Base-by-base conservation (phyloP, 2,113 vertebrate species). In the Danionella cerebrum region DNA sequence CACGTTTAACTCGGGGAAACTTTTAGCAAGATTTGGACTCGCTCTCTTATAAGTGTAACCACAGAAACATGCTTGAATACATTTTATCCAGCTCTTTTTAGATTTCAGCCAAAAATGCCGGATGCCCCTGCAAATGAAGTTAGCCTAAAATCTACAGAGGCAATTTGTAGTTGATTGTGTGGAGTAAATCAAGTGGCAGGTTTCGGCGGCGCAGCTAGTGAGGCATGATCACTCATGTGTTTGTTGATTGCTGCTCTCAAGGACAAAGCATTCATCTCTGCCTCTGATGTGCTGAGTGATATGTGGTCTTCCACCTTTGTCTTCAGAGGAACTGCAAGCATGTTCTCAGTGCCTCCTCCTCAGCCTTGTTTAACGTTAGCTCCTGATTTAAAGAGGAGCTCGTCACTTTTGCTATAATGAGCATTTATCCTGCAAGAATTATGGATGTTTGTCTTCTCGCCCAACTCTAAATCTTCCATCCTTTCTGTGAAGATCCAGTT, bases 231-330 rank as follows among this genome's bases (percentile, higher is more conserved):
- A 36, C 25, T 45, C 21, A 42, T 31, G 45, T 51, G 45, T 25
- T 52, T 76, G 51, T 64, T 71, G 44, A 65, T 68, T 65, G 58
- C 35, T 35, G 54, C 57, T 71, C 65, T 69, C 45, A 76, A 72
- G 58, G 45, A 65, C 59, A 53, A 45, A 62, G 19, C 29, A 69
- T 50, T 72, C 24, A 36, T 72, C 60, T 60, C 29, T 24, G 52
- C 10, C 50, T 59, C 11, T 21, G 33, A 21, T 13, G 45, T 65
- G 51, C 59, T 65, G 52, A 51, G 65, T 41, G 52, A 71, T 41
- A 22, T 71, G 52, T 51, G 21, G 54, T 31, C 42, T 25, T 27
- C 41, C 2, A 1, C 33, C 41, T 47, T 41, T 50, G 24, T 57
- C 44, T 48, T 68, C 21, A 5, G n/a, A 52, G 36, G 41, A 54